phyloP scores from a whole-genome alignment of 2,888 invertebrate species.

The Drosophila histrio region DNA sequence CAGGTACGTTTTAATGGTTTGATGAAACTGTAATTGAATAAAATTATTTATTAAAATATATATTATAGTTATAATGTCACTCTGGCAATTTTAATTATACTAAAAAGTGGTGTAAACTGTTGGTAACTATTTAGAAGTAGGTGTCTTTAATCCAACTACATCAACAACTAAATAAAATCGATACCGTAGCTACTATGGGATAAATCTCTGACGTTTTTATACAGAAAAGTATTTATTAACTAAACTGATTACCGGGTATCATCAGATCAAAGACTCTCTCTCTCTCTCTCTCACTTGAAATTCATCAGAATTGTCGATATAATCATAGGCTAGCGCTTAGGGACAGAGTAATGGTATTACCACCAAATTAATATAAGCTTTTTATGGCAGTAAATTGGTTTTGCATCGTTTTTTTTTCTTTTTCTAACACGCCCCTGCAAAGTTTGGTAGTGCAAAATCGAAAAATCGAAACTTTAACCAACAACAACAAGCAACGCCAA shows the following conservation, averaged over 20 bases:
- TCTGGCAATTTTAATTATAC: no score
- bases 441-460: slow-evolving; percentile 27
- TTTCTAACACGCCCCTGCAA: slow-evolving; percentile 25
- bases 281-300: not conserved
- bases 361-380: slow-evolving; percentile 36
- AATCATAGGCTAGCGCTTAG: slow-evolving; percentile 7
- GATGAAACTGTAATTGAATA: slow-evolving; percentile 90
- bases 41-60: not conserved
- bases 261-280: not conserved
- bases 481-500: slow-evolving; percentile 42
- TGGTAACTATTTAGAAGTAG: no score
- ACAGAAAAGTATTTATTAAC: no score
- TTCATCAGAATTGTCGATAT: slow-evolving; percentile 5
- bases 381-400: slow-evolving; percentile 27
- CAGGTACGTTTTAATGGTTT: slow-evolving; percentile 94
- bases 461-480: slow-evolving; percentile 66
- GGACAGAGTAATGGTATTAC: slow-evolving; percentile 7
- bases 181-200: no score
- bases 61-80: not conserved
- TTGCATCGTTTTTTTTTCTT: slow-evolving; percentile 14
- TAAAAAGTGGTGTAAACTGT: no score
- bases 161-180: no score
- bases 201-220: no score
- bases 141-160: no score
- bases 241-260: no score